These are phyloP conservation scores for Ricordea florida DNA, from an alignment of 92 coral and sea anemone species.

Conservation along the genomic window DNA sequence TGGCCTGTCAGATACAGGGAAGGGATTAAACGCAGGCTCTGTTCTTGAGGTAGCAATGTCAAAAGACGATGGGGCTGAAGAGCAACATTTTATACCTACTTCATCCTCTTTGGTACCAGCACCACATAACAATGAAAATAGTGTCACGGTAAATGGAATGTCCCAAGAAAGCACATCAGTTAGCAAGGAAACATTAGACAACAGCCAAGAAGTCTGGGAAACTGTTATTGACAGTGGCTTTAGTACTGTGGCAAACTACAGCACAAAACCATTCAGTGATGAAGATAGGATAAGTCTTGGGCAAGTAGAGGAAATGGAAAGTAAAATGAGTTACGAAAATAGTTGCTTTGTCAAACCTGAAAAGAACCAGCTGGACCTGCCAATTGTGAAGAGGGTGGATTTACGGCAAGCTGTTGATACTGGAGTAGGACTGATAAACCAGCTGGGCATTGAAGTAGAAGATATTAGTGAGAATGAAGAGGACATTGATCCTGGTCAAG, in stretches of 20 bases:
- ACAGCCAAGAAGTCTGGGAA: conserved; percentile 83
- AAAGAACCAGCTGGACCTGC: conserved; percentile 1
- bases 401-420: conserved; percentile 48
- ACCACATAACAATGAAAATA: not conserved
- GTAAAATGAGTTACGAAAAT: conserved; percentile 11
- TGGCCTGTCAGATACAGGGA: not conserved
- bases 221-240: conserved; percentile 91
- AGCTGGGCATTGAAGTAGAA: conserved; percentile 89
- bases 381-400: conserved; percentile 29
- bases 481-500: conserved; percentile 89
- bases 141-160: conserved; percentile 29
- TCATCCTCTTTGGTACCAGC: not conserved
- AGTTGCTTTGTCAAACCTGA: not conserved
- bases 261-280: conserved; percentile 12
- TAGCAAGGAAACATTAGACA: not conserved
- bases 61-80: not conserved
- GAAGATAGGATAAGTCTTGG: conserved; percentile 57
- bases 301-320: conserved; percentile 58
- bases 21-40: too few species aligned
- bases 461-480: conserved; percentile 92
- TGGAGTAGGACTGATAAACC: conserved; percentile 62
- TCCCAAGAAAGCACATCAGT: conserved; percentile 38
- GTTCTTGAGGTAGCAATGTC: too few species aligned
- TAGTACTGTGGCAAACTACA: conserved; percentile 35
- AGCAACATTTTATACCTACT: not conserved